Evolutionary conservation across 2,888 invertebrate genomes (phyloP).

Genomic region (Lepidonotus clava): DNA sequence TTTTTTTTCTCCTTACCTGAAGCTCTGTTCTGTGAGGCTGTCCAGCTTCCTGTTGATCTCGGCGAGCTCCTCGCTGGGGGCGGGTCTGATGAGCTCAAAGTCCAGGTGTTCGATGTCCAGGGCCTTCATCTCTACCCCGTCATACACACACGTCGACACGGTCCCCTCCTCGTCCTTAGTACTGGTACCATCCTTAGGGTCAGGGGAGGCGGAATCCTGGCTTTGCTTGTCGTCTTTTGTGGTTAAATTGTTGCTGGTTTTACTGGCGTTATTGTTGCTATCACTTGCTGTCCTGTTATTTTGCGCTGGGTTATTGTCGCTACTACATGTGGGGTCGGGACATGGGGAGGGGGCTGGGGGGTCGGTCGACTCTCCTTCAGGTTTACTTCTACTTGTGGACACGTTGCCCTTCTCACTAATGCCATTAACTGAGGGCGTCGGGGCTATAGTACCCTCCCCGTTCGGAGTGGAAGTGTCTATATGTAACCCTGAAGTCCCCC

Average conservation of each 20-base stretch:
- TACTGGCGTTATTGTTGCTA: not conserved
- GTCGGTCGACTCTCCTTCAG: not conserved
- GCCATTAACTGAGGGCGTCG: no score
- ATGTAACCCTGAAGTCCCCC: no score
- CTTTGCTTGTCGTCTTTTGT: not conserved
- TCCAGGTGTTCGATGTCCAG: slow-evolving; percentile 58
- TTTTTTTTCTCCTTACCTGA: slow-evolving; percentile 32
- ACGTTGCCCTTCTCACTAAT: not conserved
- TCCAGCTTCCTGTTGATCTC: slow-evolving; percentile 38
- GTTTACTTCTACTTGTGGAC: not conserved
- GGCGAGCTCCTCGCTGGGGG: not conserved
- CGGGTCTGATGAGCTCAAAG: not conserved
- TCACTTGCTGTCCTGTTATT: not conserved
- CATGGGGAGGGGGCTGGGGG: not conserved
- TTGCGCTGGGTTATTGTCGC: not conserved
- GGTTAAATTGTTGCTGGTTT: not conserved
- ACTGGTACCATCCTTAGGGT: not conserved
- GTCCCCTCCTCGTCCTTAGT: not conserved
- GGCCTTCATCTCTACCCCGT: slow-evolving; percentile 61
- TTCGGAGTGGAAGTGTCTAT: no score
- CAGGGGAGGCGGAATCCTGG: not conserved
- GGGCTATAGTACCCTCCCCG: no score
- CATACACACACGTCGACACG: slow-evolving; percentile 58
- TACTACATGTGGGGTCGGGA: not conserved
- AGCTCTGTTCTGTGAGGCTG: slow-evolving; percentile 54